Evolutionary conservation across 2,797 vertebrate species (phyloP).

Genomic region (Diplodus sargus): DNA sequence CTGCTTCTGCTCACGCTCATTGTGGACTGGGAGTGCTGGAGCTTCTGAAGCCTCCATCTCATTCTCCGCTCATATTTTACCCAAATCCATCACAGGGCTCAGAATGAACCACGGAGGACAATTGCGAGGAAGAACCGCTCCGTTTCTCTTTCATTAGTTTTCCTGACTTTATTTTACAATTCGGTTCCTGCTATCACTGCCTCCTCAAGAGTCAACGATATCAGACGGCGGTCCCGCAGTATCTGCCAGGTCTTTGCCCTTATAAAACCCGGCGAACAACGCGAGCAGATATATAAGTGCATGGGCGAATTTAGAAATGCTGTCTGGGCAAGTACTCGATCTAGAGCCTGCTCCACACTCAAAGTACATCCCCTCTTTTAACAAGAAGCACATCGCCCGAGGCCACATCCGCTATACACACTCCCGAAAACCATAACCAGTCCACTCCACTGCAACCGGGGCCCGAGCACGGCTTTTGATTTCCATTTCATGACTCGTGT

Average conservation of each 20-base stretch:
- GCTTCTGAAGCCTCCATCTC: conserved; percentile 57
- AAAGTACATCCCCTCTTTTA: conserved; percentile 71
- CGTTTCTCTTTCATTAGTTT: conserved; percentile 27
- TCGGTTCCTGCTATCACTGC: conserved; percentile 41
- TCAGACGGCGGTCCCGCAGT: conserved; percentile 39
- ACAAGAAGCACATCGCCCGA: conserved; percentile 73
- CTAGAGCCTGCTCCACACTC: conserved; percentile 62
- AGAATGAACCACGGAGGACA: conserved; percentile 52
- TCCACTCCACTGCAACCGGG: conserved; percentile 52
- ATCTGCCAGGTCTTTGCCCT: conserved; percentile 47
- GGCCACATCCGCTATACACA: conserved; percentile 72
- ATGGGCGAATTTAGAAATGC: conserved; percentile 72
- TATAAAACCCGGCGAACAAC: conserved; percentile 52
- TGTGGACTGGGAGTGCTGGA: conserved; percentile 77
- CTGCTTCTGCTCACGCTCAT: conserved; percentile 74
- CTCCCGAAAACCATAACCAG: conserved; percentile 61
- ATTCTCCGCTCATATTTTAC: conserved; percentile 42
- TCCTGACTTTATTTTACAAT: conserved; percentile 27
- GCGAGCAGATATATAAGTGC: conserved; percentile 61
- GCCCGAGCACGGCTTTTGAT: conserved; percentile 69
- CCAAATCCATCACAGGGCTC: conserved; percentile 55
- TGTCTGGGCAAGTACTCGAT: conserved; percentile 71
- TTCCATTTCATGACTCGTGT: conserved; percentile 78
- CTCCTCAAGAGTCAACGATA: conserved; percentile 59
- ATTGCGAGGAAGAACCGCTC: conserved; percentile 52